Evolutionary conservation across 2,797 vertebrate genomes (phyloP).

Genomic region (Glossophaga mutica): DNA sequence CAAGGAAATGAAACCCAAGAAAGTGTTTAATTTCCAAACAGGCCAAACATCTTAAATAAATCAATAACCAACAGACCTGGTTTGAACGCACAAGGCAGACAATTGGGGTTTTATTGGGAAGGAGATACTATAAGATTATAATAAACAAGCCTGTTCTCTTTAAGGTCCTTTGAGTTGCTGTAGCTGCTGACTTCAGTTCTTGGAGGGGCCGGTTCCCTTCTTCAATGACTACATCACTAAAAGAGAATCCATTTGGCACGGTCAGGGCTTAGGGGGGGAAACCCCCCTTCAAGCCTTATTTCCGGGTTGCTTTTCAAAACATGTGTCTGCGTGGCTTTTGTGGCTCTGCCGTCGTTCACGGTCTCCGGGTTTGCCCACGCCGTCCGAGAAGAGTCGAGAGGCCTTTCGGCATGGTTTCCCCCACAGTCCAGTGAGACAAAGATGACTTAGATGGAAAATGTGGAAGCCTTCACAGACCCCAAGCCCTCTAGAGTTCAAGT

Average conservation of each 20-base stretch:
- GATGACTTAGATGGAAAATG: neutral
- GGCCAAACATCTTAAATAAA: constrained; percentile 73
- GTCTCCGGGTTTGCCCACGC: neutral
- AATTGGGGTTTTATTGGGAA: constrained; percentile 54
- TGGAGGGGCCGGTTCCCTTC: neutral
- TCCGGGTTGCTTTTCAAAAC: constrained; percentile 41
- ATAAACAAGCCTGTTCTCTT: constrained; percentile 7
- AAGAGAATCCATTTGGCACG: constrained; percentile 9
- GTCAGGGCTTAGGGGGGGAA: neutral
- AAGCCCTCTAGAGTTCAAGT: neutral
- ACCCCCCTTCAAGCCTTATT: neutral
- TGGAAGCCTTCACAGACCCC: neutral
- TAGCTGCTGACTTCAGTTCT: neutral
- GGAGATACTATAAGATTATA: constrained; percentile 47
- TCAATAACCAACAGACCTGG: constrained; percentile 72
- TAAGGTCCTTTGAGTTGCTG: neutral
- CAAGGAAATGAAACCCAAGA: constrained; percentile 76
- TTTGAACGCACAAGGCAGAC: constrained; percentile 30
- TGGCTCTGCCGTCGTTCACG: neutral
- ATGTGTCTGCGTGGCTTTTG: neutral
- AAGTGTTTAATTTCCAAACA: constrained; percentile 80
- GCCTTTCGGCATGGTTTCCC: neutral
- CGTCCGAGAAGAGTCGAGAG: neutral
- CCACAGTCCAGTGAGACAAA: neutral
- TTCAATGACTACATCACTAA: constrained; percentile 45